Evolutionary conservation across 2,113 vertebrate species (phyloP).

Genomic region (Cyprinodon tularosa): DNA sequence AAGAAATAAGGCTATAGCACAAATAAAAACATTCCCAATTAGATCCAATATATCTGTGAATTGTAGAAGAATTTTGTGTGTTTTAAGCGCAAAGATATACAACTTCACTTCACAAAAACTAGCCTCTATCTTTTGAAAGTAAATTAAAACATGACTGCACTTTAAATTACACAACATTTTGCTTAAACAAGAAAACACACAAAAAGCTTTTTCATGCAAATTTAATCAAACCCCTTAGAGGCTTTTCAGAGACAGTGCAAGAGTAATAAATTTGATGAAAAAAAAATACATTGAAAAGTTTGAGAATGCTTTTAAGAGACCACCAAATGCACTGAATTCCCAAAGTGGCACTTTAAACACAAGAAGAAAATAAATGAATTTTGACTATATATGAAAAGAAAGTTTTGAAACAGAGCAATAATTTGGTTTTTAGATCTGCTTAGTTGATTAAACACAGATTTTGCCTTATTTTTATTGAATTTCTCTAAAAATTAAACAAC

Average conservation of each 20-base stretch:
- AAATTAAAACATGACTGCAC: conserved; percentile 1
- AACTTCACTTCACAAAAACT: background rate
- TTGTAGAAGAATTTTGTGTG: background rate
- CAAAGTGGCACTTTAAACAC: background rate
- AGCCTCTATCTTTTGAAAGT: conserved; percentile 2
- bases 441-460: background rate
- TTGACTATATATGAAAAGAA: background rate
- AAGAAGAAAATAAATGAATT: background rate
- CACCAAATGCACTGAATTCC: background rate
- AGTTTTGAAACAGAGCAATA: background rate
- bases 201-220: background rate
- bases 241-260: background rate
- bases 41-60: background rate
- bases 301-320: background rate
- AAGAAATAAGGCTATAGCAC: too few relatives aligned
- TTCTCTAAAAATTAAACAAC: conserved; percentile 1
- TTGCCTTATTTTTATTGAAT: too few relatives aligned
- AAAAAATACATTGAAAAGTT: background rate
- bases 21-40: background rate
- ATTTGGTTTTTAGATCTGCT: background rate
- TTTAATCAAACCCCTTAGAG: conserved; percentile 6
- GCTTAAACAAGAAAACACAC: background rate
- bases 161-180: conserved; percentile 8
- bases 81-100: background rate
- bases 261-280: background rate